Conservation (phyloP, 92 coral and sea anemone species). For the Micromussa lordhowensis region DNA sequence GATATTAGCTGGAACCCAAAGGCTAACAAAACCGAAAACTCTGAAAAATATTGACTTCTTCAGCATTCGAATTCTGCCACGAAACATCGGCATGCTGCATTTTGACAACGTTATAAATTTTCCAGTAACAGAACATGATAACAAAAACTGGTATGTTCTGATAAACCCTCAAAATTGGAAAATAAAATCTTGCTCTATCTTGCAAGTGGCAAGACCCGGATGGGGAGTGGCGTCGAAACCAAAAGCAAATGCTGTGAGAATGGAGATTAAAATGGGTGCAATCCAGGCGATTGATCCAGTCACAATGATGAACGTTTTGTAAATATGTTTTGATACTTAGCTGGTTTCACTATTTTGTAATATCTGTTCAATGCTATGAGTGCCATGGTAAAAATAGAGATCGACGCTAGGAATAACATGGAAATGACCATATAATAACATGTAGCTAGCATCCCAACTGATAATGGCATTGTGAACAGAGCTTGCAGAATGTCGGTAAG, state of each 20-base stretch:
- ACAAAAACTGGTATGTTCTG: neutral
- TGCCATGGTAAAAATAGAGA: constrained; percentile 17
- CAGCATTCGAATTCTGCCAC: constrained; percentile 26
- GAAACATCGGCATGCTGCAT: constrained; percentile 32
- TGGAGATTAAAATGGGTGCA: neutral
- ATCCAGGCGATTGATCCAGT: constrained; percentile 6
- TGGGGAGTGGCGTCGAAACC: neutral
- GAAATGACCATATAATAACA: neutral
- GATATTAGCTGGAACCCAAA: neutral
- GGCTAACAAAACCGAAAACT: constrained; percentile 2
- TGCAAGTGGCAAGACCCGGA: constrained; percentile 1
- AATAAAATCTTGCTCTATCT: neutral
- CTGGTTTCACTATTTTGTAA: constrained; percentile 32
- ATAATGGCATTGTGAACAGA: constrained; percentile 20
- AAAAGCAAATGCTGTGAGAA: neutral
- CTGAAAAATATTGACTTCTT: constrained; percentile 15
- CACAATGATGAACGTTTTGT: constrained; percentile 8
- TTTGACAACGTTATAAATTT: constrained; percentile 14
- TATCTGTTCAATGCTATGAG: constrained; percentile 34
- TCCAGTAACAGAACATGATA: constrained; percentile 30
- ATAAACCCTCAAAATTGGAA: neutral
- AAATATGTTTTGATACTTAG: constrained; percentile 10
- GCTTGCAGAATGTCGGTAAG: constrained; percentile 16
- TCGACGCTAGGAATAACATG: neutral
- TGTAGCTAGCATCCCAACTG: constrained; percentile 15